A percentile compares a stretch with the other conserved stretches of the same genome.
Conservation (phyloP, 2,797 vertebrate genomes). For the Paguma larvata region DNA sequence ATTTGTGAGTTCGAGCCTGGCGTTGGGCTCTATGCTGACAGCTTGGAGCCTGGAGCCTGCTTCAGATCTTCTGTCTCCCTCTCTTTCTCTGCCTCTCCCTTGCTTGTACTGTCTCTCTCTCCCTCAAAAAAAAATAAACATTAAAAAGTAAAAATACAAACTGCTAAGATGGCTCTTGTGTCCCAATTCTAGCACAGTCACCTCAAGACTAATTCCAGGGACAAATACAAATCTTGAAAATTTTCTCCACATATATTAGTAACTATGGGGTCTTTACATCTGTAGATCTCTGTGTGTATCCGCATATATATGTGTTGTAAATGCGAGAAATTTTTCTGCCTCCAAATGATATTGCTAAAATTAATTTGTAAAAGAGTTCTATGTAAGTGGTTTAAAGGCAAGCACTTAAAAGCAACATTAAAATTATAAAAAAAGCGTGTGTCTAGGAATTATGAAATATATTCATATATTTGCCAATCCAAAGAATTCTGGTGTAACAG, state of each 20-base stretch:
- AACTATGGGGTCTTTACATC: background rate
- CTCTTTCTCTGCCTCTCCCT: too few species aligned
- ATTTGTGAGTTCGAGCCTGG: too few species aligned
- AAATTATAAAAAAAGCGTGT: background rate
- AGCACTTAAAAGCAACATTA: background rate
- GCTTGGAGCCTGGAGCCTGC: too few species aligned
- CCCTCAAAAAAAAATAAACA: too few species aligned
- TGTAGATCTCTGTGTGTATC: background rate
- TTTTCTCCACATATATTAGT: background rate
- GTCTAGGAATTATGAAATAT: background rate
- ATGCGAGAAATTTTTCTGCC: background rate
- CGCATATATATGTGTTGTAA: background rate
- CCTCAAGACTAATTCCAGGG: background rate
- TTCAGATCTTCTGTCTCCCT: too few species aligned
- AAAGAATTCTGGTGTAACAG: background rate
- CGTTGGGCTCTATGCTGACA: too few species aligned
- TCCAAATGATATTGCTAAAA: background rate
- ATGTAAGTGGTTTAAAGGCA: background rate
- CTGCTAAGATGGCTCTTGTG: background rate
- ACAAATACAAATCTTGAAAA: background rate
- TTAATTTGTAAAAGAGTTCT: background rate
- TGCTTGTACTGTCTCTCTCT: too few species aligned
- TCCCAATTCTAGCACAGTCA: background rate
- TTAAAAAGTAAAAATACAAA: background rate
- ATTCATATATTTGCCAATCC: background rate